Percentiles rank a stretch among this genome's conserved stretches.
Conservation (phyloP, 2,113 vertebrate species). For the Puffinus mauretanicus region DNA sequence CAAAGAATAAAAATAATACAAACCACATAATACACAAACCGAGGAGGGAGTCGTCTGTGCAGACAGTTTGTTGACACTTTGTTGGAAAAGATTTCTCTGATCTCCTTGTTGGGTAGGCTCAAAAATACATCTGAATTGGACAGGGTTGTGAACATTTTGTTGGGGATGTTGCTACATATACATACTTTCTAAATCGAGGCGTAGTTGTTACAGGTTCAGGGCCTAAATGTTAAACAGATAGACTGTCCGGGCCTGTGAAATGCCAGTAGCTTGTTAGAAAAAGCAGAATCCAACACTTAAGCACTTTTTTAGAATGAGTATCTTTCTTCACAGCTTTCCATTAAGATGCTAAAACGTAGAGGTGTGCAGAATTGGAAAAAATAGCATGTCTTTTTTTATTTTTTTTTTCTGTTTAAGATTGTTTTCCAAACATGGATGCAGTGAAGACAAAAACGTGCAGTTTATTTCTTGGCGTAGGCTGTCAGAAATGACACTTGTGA, state of each 20-base stretch:
- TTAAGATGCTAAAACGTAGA: not conserved
- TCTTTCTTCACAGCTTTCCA: not conserved
- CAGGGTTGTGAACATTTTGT: not conserved
- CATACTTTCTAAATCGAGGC: not conserved
- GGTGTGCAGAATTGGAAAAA: not conserved
- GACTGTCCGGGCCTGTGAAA: not conserved
- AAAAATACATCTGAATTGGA: not conserved
- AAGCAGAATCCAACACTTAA: not conserved
- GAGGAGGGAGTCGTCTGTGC: conserved; percentile 24
- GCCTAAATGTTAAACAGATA: not conserved
- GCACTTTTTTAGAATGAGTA: not conserved
- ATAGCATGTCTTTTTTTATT: not conserved
- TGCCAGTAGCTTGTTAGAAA: not conserved
- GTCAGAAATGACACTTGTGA: not conserved
- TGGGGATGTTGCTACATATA: conserved; percentile 4
- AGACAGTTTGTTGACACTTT: conserved; percentile 62
- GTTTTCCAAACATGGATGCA: conserved; percentile 28
- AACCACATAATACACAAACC: not conserved
- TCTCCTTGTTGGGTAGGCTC: conserved; percentile 5
- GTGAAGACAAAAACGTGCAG: not conserved
- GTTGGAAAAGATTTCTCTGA: conserved; percentile 53
- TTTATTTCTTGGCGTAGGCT: not conserved
- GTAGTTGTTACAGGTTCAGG: not conserved
- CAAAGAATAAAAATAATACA: conserved; percentile 45
- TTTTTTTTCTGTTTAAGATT: not conserved